These are phyloP conservation scores for Hydrozoanthus gracilis DNA, from an alignment of 92 coral and sea anemone species.

Conservation along the genomic window DNA sequence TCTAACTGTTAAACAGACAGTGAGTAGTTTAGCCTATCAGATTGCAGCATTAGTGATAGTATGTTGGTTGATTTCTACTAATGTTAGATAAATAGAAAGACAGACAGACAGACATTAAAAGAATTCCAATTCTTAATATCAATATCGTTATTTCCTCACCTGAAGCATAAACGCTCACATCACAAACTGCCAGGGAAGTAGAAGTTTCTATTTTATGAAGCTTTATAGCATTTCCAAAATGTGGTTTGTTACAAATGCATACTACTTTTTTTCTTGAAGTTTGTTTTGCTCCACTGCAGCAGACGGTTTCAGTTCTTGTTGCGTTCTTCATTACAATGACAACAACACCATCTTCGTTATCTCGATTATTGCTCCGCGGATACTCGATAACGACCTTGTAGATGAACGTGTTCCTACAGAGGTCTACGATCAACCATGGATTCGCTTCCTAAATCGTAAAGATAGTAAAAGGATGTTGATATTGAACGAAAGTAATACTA, in stretches of 20 bases:
- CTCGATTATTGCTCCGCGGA: not conserved
- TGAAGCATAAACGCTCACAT: not conserved
- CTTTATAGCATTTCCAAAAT: not conserved
- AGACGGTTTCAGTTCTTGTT: not conserved
- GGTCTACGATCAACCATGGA: not conserved
- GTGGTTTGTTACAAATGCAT: not conserved
- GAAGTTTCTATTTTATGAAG: not conserved
- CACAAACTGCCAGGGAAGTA: not conserved
- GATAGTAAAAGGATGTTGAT: not conserved
- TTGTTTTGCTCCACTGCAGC: not conserved
- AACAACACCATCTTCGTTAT: not conserved
- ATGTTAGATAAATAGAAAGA: no score
- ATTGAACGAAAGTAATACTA: not conserved
- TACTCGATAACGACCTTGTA: not conserved
- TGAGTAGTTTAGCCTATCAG: no score
- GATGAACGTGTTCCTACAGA: not conserved
- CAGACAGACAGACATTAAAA: no score
- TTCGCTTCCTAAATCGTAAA: not conserved
- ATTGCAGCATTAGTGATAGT: no score
- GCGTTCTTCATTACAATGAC: not conserved
- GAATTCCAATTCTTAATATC: not conserved
- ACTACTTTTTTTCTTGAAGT: not conserved
- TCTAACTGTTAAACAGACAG: no score
- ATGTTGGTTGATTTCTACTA: no score
- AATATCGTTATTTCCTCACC: not conserved